Percentiles rank a stretch among this genome's conserved stretches.
Conservation (phyloP, 2,113 vertebrate species). For the Charina bottae region DNA sequence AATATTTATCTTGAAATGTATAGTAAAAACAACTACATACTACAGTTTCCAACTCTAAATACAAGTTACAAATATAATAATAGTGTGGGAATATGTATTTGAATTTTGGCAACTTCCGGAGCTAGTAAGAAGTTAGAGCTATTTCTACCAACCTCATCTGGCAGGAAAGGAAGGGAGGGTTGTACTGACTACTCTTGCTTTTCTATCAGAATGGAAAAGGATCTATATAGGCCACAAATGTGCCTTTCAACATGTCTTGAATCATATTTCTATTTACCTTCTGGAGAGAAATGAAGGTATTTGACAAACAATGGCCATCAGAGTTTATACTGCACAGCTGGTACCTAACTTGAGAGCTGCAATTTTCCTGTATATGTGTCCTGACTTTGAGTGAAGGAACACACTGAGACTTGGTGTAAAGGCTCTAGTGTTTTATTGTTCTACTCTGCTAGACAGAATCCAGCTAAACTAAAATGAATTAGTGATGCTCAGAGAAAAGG, state of each 20-base stretch:
- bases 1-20: neutral
- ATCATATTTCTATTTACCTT: neutral
- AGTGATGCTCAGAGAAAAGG: no score
- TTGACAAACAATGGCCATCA: neutral
- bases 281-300: neutral
- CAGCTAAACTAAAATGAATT: no score
- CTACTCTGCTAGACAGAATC: no score
- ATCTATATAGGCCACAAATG: neutral
- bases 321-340: neutral
- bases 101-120: neutral
- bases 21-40: neutral
- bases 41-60: neutral
- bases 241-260: no score
- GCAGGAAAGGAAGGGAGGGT: neutral
- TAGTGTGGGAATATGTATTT: neutral
- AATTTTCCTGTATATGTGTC: neutral
- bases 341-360: neutral
- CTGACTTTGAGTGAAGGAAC: no score
- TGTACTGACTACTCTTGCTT: no score
- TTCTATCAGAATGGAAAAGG: no score
- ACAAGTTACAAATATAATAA: neutral
- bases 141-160: neutral
- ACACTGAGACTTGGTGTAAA: no score
- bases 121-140: neutral
- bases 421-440: no score